Conservation (phyloP, 2,113 vertebrate species). For the Bungarus multicinctus region DNA sequence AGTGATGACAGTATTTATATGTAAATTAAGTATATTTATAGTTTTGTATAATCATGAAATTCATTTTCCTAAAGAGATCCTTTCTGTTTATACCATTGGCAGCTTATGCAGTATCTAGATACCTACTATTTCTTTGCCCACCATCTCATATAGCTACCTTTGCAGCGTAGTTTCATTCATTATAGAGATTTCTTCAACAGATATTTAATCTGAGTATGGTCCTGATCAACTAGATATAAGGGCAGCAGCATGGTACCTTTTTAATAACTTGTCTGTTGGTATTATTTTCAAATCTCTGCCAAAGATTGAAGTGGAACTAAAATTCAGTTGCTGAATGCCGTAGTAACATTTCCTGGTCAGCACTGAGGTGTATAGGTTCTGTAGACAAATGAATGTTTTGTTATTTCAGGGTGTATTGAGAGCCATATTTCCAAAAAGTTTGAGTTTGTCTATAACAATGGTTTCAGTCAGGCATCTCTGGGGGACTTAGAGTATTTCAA, state of each 20-base stretch:
- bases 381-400: not conserved
- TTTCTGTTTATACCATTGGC: not conserved
- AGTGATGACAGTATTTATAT: not conserved
- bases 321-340: not conserved
- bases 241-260: not conserved
- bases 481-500: not conserved
- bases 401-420: not conserved
- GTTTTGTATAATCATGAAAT: constrained; percentile 19
- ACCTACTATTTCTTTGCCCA: not conserved
- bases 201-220: not conserved
- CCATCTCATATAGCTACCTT: not conserved
- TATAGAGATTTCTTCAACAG: not conserved
- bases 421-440: not conserved
- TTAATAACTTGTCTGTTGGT: not conserved
- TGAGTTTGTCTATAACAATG: not conserved
- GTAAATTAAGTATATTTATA: constrained; percentile 21
- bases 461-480: not conserved
- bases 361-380: not conserved
- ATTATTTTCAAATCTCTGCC: not conserved
- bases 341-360: not conserved
- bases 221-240: not conserved
- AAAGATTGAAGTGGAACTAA: not conserved
- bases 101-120: not conserved
- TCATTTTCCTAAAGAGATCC: constrained; percentile 19
- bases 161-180: not conserved